Evolutionary conservation across 2,888 invertebrate genomes (phyloP).

Genomic region (Philaethria dido): DNA sequence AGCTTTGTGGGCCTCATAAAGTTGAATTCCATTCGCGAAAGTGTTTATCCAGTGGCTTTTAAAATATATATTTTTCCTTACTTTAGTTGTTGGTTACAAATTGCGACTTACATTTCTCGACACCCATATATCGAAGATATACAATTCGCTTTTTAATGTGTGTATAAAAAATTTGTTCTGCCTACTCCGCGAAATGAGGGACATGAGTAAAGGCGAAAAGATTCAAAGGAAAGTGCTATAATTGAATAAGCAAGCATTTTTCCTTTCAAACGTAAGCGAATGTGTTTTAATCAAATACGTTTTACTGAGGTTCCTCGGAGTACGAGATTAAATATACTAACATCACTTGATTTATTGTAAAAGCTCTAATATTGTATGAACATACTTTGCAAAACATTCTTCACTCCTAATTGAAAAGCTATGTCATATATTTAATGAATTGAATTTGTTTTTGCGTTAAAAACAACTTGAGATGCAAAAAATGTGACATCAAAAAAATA

Average conservation of each 20-base stretch:
- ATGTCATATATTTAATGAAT: neutral
- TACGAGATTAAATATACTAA: neutral
- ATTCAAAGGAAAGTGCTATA: constrained; percentile 10
- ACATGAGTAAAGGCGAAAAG: neutral
- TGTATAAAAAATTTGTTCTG: neutral
- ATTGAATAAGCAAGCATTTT: constrained; percentile 10
- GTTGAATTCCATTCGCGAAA: too few species aligned
- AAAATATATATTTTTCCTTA: too few species aligned
- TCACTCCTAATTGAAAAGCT: too few species aligned
- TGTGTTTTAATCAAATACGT: constrained; percentile 3
- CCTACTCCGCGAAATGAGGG: neutral
- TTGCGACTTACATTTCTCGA: too few species aligned
- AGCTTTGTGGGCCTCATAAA: too few species aligned
- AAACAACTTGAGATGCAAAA: neutral
- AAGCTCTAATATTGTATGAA: too few species aligned
- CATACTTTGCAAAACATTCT: too few species aligned
- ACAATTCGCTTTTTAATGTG: neutral
- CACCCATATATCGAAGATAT: neutral
- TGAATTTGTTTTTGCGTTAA: neutral
- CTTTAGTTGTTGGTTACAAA: too few species aligned
- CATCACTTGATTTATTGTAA: too few species aligned
- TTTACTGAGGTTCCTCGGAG: neutral
- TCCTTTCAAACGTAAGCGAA: constrained; percentile 2
- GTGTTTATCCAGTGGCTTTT: too few species aligned
- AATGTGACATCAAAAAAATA: neutral